Base-by-base conservation (phyloP, 30 jellyfish, hydroid and myxozoan species). In the Aurelia coerulea region DNA sequence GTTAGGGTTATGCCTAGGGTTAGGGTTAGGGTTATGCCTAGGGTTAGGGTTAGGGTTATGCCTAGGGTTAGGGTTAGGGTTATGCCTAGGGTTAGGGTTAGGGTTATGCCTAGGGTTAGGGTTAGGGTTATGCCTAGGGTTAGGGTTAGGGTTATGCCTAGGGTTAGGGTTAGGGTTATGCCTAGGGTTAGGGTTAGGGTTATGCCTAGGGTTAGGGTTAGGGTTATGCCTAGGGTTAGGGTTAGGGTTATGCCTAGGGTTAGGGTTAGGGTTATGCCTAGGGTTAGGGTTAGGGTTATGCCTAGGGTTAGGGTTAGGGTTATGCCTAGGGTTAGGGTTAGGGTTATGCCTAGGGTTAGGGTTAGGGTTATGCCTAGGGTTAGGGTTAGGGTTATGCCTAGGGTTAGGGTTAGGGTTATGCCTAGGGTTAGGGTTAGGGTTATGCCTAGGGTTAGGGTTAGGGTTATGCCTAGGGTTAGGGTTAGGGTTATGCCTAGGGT, bases 71-170 rank as follows among this genome's bases (percentile, higher is more conserved):
- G 89, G 80, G 87, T 76, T 76, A 76, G 87, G 87, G 58, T 53
- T 76, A 76, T 80, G 87, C 79, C 51, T 76, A 76, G 87, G 87
- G 87, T 76, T 56, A 76, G 87, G 87, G 80, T 76, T n/a, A n/a
- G n/a, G n/a, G 18, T 2, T 37, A 76, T 80, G 87, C 64, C 29
- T 70, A 70, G 81, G 81, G 81, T 70, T 70, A 33, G 62, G 81
- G 81, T 70, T 70, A 70, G 81, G 64, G 62, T 70, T 70, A 70
- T 65, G 62, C 31, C 9, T 70, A 70, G 63, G 64, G 32, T 50
- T 74, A 52, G 84, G 84, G 71, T 74, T 9, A 74, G 69, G 84
- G 84, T 42, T 74, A 50, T 72, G 84, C 51, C 4, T 46, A n/a
- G n/a, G n/a, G n/a, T n/a, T n/a, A n/a, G n/a, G n/a, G n/a, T n/a